Evolutionary conservation across 2,888 invertebrate genomes (phyloP).

Genomic region (Tipula vernalis): DNA sequence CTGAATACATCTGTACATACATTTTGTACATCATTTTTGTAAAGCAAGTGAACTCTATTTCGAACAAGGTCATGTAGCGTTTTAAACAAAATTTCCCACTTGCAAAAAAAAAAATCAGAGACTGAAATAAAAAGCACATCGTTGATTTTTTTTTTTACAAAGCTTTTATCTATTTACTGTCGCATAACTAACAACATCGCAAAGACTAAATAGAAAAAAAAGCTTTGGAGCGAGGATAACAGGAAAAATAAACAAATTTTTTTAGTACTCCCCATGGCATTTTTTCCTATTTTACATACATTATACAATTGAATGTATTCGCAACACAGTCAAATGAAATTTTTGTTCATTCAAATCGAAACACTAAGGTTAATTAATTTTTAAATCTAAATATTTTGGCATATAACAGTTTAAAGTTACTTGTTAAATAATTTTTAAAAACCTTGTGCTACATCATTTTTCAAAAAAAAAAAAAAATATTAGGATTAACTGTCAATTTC

Average conservation of each 20-base stretch:
- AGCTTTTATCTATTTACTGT: not conserved
- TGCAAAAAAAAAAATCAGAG: not conserved
- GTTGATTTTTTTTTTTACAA: not conserved
- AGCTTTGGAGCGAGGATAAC: not conserved
- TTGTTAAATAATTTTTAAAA: no score
- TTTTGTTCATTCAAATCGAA: no score
- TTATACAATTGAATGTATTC: not conserved
- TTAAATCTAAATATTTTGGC: not conserved
- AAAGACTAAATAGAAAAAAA: not conserved
- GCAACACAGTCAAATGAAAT: not conserved
- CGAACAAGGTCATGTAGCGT: not conserved
- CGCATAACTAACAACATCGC: not conserved
- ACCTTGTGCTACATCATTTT: not conserved
- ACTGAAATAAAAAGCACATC: not conserved
- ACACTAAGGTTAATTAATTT: not conserved
- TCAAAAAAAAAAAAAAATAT: not conserved
- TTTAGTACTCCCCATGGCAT: not conserved
- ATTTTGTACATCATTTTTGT: not conserved
- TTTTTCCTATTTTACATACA: not conserved
- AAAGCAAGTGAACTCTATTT: not conserved
- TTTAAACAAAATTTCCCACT: not conserved
- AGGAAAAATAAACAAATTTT: not conserved
- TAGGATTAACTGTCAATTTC: not conserved
- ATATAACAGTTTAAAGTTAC: no score
- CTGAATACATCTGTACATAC: not conserved